A percentile compares a stretch with the other conserved stretches of the same genome.
Evolutionary conservation across 30 jellyfish, hydroid and myxozoan genomes (phyloP).

Genomic region (Turritopsis dohrnii): DNA sequence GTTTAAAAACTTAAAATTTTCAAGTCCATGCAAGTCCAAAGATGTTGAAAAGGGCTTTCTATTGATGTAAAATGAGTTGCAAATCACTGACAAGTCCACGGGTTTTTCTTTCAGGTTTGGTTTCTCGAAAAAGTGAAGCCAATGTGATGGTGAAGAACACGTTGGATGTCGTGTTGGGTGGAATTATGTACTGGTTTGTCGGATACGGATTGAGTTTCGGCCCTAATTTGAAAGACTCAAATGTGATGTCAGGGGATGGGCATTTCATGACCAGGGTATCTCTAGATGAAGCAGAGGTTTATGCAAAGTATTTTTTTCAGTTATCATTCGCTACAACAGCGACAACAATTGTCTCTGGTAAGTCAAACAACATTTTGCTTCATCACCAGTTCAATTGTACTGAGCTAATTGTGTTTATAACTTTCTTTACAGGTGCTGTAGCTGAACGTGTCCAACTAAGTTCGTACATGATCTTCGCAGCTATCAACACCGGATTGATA

Average conservation of each 20-base stretch:
- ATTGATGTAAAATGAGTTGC: too few species aligned
- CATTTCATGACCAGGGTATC: constrained; percentile 11
- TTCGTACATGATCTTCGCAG: constrained; percentile 32
- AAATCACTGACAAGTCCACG: too few species aligned
- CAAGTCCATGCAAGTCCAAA: too few species aligned
- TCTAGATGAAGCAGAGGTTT: constrained; percentile 1
- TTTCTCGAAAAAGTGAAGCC: constrained; percentile 45
- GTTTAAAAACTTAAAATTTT: too few species aligned
- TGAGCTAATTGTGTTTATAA: background rate
- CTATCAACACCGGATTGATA: constrained; percentile 17
- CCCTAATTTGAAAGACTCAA: background rate
- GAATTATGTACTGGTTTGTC: constrained; percentile 35
- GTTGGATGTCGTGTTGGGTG: constrained; percentile 36
- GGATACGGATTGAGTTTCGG: constrained; percentile 45
- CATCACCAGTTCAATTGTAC: too few species aligned
- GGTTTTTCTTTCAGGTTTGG: constrained; percentile 16
- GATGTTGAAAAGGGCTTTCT: too few species aligned
- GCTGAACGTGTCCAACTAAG: constrained; percentile 35
- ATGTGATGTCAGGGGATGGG: constrained; percentile 29
- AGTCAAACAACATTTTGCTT: too few species aligned
- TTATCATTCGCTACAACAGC: constrained; percentile 47
- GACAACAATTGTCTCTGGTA: constrained; percentile 43
- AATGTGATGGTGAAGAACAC: constrained; percentile 42
- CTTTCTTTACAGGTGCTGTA: constrained; percentile 24
- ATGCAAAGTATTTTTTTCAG: constrained; percentile 42